phyloP scores from a whole-genome alignment of 2,888 invertebrate species.

The Pristionchus japonicus region DNA sequence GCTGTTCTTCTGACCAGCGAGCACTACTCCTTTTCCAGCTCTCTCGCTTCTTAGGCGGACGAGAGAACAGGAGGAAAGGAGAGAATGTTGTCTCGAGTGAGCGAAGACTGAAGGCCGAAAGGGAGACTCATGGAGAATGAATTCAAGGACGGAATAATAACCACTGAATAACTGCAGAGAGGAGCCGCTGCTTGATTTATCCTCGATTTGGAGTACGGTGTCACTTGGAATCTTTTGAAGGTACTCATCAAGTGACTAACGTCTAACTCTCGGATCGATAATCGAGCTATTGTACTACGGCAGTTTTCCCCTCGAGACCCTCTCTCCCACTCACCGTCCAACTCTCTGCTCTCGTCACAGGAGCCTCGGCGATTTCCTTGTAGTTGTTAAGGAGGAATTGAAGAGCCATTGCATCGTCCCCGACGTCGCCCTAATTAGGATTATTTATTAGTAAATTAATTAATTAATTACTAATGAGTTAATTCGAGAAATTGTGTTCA shows the following conservation, averaged over 20 bases:
- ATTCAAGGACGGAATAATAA: not conserved
- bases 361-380: conserved; percentile 64
- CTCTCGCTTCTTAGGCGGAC: too few relatives aligned
- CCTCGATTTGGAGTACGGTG: too few relatives aligned
- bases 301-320: too few relatives aligned
- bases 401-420: conserved; percentile 63
- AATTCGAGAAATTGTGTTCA: too few relatives aligned
- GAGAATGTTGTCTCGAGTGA: not conserved
- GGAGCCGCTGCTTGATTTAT: not conserved
- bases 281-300: too few relatives aligned
- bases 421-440: conserved; percentile 53
- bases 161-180: not conserved
- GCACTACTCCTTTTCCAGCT: too few relatives aligned
- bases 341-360: conserved; percentile 61
- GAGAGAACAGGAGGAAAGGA: too few relatives aligned
- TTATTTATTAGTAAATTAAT: not conserved
- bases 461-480: not conserved
- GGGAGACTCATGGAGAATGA: not conserved
- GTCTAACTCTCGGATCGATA: too few relatives aligned
- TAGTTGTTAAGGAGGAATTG: conserved; percentile 69
- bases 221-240: too few relatives aligned
- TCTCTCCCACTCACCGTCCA: conserved; percentile 61
- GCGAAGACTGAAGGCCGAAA: not conserved
- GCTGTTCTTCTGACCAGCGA: too few relatives aligned
- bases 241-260: too few relatives aligned